phyloP scores from a whole-genome alignment of 2,113 vertebrate genomes.

The Kobus ellipsiprymnus region DNA sequence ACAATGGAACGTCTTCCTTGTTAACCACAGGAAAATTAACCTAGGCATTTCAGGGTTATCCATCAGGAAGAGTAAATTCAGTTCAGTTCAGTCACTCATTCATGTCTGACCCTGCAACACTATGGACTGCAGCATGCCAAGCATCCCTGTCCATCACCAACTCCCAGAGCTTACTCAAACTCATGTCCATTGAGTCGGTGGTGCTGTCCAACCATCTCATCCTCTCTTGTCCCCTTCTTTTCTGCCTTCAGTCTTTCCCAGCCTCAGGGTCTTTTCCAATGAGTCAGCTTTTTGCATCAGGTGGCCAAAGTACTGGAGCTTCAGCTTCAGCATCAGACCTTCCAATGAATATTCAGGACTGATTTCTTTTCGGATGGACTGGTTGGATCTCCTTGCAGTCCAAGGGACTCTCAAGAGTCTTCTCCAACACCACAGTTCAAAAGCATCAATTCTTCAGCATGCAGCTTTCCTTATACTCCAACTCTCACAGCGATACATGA shows the following conservation, averaged over 20 bases:
- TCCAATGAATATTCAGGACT: neutral
- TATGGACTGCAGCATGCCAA: neutral
- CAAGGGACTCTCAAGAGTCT: neutral
- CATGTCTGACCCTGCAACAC: neutral
- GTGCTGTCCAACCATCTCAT: neutral
- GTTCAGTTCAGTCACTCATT: neutral
- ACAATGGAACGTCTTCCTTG: neutral
- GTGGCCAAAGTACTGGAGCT: neutral
- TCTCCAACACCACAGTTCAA: neutral
- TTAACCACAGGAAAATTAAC: slow-evolving; percentile 32
- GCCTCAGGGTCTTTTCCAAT: neutral
- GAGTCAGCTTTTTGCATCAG: neutral
- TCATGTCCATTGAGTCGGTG: neutral
- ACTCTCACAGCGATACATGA: neutral
- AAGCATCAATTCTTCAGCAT: neutral
- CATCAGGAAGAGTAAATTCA: slow-evolving; percentile 12
- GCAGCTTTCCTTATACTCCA: neutral
- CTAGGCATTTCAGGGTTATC: neutral
- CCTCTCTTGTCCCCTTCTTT: neutral
- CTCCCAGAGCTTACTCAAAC: neutral
- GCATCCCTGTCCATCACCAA: neutral
- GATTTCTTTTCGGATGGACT: neutral
- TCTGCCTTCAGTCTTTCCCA: neutral
- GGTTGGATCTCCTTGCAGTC: neutral
- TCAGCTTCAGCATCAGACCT: neutral